A percentile compares a stretch with the other conserved stretches of the same genome.
Evolutionary conservation across 2,797 vertebrate species (phyloP).

Genomic region (Ctenosaura bakeri): DNA sequence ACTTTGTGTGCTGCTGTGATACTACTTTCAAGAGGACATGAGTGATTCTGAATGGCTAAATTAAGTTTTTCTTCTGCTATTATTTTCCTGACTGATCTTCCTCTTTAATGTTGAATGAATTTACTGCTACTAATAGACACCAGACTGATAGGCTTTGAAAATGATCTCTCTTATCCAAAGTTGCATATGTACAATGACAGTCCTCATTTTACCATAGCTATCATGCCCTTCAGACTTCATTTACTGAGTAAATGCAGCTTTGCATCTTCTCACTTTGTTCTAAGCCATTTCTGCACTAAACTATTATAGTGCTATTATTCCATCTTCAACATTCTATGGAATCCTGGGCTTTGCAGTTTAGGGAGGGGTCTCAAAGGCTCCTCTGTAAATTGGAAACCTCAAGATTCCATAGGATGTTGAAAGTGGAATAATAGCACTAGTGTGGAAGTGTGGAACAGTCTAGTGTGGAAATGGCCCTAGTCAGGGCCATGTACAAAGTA

Average conservation of each 20-base stretch:
- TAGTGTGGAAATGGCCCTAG: not conserved
- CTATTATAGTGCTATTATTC: too few species aligned
- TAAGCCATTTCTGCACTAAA: not conserved
- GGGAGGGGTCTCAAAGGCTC: too few species aligned
- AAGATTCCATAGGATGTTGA: too few species aligned
- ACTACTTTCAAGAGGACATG: constrained; percentile 23
- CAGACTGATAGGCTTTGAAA: constrained; percentile 31
- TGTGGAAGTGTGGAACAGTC: too few species aligned
- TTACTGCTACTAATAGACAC: not conserved
- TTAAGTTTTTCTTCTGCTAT: constrained; percentile 31
- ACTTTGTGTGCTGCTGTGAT: constrained; percentile 19
- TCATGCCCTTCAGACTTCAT: constrained; percentile 9
- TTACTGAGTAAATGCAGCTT: constrained; percentile 4
- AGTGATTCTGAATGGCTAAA: constrained; percentile 27
- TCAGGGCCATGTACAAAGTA: not conserved
- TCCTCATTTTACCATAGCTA: not conserved
- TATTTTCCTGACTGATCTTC: constrained; percentile 21
- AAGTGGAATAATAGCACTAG: too few species aligned
- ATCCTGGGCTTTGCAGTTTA: too few species aligned
- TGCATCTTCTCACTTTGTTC: not conserved
- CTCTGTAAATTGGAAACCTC: too few species aligned
- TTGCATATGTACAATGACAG: not conserved
- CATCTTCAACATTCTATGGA: too few species aligned
- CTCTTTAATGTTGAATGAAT: constrained; percentile 38
- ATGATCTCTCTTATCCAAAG: not conserved